Base-by-base conservation (phyloP, 2,113 vertebrate species). In the Sapayoa aenigma region DNA sequence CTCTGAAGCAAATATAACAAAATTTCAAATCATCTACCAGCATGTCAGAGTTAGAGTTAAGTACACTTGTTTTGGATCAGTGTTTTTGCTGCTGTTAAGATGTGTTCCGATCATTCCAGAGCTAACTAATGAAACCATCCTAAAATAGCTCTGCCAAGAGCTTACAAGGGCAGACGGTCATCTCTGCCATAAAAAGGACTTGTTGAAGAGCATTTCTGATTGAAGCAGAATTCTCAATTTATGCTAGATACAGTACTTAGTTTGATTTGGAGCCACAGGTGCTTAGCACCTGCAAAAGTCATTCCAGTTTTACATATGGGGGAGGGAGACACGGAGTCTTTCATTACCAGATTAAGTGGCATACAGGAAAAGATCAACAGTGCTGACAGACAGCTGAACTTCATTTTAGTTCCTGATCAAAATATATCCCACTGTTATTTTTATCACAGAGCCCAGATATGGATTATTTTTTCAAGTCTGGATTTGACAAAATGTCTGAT, bases 121-220 rank as follows among this genome's bases (percentile, higher is more conserved):
- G 82, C 74, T 81, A 92, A 92, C 91, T 55, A 96, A 92, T 71
- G 84, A 92, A 94, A 93, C 87, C 71, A 60, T 92, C 96, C 92
- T 37, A 93, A 96, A 97, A 97, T 96, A 97, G 96, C 93, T 8
- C 87, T 53, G 76, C 27, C 89, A 83, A 83, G 87, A 94, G 89
- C 90, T 93, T 74, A 84, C 60, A 96, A 96, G 96, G 94, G 92
- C 95, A 97, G 89, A 90, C 21, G 44, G 96, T 88, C 88, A 93
- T 23, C 66, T 56, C 5, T 9, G 79, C 76, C 90, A 84, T 82
- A 75, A 82, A 84, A 93, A 31, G 12, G 39, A 82, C 65, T 74
- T 75, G 84, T 50, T 73, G 50, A 77, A 68, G 72, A 91, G 60
- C 68, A 65, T 74, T 86, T 94, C 22, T 68, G 56, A 84, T 11